phyloP scores from a whole-genome alignment of 2,888 invertebrate genomes.

The Zygothrica quintamaculata region DNA sequence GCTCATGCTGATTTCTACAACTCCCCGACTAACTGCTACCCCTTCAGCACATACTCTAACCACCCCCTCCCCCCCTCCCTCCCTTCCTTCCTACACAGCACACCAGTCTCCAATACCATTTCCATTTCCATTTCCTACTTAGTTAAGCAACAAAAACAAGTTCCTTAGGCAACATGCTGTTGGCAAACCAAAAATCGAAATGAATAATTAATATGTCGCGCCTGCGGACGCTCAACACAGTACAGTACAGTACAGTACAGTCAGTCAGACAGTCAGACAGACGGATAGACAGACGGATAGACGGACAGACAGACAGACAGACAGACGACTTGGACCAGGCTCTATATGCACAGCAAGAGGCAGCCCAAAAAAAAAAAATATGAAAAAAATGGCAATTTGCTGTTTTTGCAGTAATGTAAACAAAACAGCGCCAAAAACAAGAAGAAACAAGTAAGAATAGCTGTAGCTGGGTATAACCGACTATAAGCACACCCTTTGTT shows the following conservation, averaged over 20 bases:
- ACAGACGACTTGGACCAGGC: constrained; percentile 40
- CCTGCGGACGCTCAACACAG: constrained; percentile 57
- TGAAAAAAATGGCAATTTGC: constrained; percentile 43
- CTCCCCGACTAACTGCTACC: constrained; percentile 7
- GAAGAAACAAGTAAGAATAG: too few relatives aligned
- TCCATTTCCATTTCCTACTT: too few relatives aligned
- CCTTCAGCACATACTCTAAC: constrained; percentile 1
- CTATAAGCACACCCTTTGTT: too few relatives aligned
- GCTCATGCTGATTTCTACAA: constrained; percentile 32
- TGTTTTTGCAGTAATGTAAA: constrained; percentile 48
- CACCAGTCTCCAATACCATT: too few relatives aligned
- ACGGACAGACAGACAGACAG: constrained; percentile 2
- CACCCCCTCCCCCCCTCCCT: constrained; percentile 5
- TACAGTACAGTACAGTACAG: too few relatives aligned
- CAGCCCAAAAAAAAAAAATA: constrained; percentile 26
- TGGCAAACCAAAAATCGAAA: constrained; percentile 70
- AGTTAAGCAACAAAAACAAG: too few relatives aligned
- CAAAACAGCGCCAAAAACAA: constrained; percentile 48
- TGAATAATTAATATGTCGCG: constrained; percentile 80
- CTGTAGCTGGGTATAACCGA: too few relatives aligned
- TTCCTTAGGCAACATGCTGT: constrained; percentile 42
- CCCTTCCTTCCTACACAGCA: neutral
- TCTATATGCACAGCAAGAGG: constrained; percentile 30
- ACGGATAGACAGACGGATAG: too few relatives aligned
- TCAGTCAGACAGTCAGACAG: too few relatives aligned